Conservation (phyloP, 2,888 invertebrate species). For the Oscheius sp. region DNA sequence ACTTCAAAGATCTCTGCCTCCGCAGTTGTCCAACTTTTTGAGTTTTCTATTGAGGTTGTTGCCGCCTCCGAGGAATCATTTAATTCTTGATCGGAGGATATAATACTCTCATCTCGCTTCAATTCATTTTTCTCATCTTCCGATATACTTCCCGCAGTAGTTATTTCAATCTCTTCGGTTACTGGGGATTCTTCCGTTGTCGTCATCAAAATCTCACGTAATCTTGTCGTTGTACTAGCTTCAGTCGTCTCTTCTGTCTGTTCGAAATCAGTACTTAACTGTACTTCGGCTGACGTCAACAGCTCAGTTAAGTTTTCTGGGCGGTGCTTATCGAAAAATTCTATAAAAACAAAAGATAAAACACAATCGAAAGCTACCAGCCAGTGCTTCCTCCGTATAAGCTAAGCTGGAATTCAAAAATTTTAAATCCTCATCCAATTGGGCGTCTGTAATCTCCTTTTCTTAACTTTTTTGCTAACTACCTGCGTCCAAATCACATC, state of each 20-base stretch:
- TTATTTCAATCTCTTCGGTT: not conserved
- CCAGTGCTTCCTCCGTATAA: constrained; percentile 11
- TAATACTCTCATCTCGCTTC: not conserved
- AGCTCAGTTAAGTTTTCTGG: constrained; percentile 2
- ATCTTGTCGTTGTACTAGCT: not conserved
- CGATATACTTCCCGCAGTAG: not conserved
- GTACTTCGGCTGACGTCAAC: constrained; percentile 2
- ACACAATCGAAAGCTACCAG: too few species aligned
- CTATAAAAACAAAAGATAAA: too few species aligned
- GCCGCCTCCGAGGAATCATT: constrained; percentile 4
- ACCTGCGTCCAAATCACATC: constrained; percentile 20
- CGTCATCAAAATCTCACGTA: not conserved
- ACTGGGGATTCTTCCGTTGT: not conserved
- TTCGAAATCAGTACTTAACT: not conserved
- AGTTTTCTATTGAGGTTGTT: not conserved
- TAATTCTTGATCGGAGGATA: constrained; percentile 3
- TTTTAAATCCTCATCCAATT: constrained; percentile 14
- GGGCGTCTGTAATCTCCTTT: not conserved
- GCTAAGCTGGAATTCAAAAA: constrained; percentile 4
- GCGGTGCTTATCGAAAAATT: constrained; percentile 4
- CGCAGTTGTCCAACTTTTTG: not conserved
- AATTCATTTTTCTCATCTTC: not conserved
- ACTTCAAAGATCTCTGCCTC: not conserved
- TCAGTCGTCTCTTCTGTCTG: not conserved
- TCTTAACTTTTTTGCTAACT: not conserved